phyloP scores from a whole-genome alignment of 2,888 invertebrate genomes.

The Nipponacmea schrenckii region DNA sequence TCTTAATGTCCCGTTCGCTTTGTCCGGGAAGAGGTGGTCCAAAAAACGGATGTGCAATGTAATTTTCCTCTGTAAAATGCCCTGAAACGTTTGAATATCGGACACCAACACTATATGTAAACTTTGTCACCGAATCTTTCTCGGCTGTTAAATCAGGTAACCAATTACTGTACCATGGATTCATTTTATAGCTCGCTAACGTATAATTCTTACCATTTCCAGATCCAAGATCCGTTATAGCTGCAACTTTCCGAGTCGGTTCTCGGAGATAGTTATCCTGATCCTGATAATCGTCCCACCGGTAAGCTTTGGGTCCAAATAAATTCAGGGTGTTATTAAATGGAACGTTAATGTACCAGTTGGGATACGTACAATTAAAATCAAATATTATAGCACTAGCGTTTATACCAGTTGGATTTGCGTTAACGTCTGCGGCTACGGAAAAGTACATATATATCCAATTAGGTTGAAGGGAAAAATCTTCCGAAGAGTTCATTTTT shows the following conservation, averaged over 20 bases:
- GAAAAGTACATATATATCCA: constrained; percentile 98
- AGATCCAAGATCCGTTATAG: constrained; percentile 70
- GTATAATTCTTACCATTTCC: constrained; percentile 89
- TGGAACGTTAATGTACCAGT: constrained; percentile 78
- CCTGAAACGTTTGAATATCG: constrained; percentile 55
- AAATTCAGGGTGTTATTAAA: constrained; percentile 94
- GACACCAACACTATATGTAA: constrained; percentile 51
- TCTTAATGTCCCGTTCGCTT: constrained; percentile 30
- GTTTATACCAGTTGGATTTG: constrained; percentile 84
- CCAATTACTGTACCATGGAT: constrained; percentile 38
- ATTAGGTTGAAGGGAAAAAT: constrained; percentile 90
- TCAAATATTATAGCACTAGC: constrained; percentile 91
- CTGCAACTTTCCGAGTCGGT: constrained; percentile 90
- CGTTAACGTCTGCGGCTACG: constrained; percentile 91
- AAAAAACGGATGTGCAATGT: constrained; percentile 47
- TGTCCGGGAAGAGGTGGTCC: constrained; percentile 59
- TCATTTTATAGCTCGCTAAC: constrained; percentile 31
- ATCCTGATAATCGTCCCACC: constrained; percentile 72
- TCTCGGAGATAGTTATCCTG: constrained; percentile 93
- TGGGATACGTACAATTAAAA: constrained; percentile 90
- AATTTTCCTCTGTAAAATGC: constrained; percentile 45
- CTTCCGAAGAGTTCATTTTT: constrained; percentile 42
- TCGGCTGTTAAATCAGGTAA: constrained; percentile 32
- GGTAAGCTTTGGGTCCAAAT: constrained; percentile 90
- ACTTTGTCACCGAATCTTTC: constrained; percentile 35